phyloP scores from a whole-genome alignment of 2,888 invertebrate genomes.

The Diloba caeruleocephala region DNA sequence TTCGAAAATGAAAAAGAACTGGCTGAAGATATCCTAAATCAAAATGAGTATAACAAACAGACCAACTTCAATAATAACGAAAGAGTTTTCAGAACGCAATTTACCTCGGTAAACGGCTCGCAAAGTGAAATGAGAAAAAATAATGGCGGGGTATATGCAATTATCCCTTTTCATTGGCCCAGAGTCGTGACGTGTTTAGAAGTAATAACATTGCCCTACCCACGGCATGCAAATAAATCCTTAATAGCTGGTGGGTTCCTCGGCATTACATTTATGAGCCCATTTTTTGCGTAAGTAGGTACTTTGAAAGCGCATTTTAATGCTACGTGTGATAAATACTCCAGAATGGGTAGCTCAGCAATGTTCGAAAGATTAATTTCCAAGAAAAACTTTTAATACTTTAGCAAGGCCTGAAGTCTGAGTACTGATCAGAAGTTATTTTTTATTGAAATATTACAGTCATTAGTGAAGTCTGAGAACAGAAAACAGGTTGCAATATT shows the following conservation, averaged over 20 bases:
- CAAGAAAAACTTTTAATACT: background rate
- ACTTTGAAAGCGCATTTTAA: conserved; percentile 46
- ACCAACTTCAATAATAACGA: conserved; percentile 34
- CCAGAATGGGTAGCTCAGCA: conserved; percentile 23
- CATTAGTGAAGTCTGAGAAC: too few species aligned
- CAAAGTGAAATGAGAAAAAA: conserved; percentile 75
- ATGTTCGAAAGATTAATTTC: conserved; percentile 30
- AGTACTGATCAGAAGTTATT: too few species aligned
- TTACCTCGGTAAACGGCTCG: conserved; percentile 67
- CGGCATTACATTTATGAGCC: conserved; percentile 44
- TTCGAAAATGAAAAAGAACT: too few species aligned
- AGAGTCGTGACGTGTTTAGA: conserved; percentile 49
- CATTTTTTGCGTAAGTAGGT: conserved; percentile 49
- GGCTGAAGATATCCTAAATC: conserved; percentile 11
- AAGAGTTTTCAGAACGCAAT: conserved; percentile 66
- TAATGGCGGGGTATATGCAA: conserved; percentile 73
- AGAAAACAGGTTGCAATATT: too few species aligned
- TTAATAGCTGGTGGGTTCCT: conserved; percentile 44
- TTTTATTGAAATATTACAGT: too few species aligned
- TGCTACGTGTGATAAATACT: conserved; percentile 38
- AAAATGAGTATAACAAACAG: conserved; percentile 12
- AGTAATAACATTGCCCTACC: conserved; percentile 43
- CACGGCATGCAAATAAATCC: conserved; percentile 59
- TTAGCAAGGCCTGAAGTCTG: background rate
- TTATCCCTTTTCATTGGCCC: conserved; percentile 78